phyloP scores from a whole-genome alignment of 2,113 vertebrate species.

The Pipa parva region DNA sequence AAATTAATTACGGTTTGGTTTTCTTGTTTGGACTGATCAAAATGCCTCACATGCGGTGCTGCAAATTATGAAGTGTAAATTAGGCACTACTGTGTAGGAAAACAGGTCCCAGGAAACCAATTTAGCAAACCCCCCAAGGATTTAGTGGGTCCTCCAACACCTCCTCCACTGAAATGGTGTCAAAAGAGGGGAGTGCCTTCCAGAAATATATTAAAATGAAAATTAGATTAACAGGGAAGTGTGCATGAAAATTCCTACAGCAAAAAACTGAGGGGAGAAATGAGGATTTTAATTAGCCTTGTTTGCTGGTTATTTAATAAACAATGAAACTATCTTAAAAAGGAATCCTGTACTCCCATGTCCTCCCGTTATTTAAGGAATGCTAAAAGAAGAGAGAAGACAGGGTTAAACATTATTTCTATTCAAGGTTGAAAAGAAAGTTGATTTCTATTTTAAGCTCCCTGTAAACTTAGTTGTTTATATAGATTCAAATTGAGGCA shows the following conservation, averaged over 20 bases:
- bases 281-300: conserved; percentile 40
- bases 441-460: background rate
- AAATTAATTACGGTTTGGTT: conserved; percentile 59
- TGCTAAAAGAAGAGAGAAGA: background rate
- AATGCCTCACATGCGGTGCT: conserved; percentile 51
- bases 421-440: background rate
- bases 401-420: background rate
- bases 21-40: conserved; percentile 52
- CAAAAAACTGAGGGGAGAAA: conserved; percentile 40
- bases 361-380: background rate
- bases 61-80: conserved; percentile 61
- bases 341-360: background rate
- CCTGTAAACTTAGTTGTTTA: background rate
- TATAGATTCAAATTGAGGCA: background rate
- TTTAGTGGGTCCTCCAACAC: conserved; percentile 50
- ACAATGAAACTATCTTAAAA: conserved; percentile 25
- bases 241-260: conserved; percentile 6
- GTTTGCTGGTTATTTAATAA: conserved; percentile 33
- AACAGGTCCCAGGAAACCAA: conserved; percentile 59
- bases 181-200: conserved; percentile 47
- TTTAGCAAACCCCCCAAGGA: conserved; percentile 53
- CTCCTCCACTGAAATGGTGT: conserved; percentile 46
- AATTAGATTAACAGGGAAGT: conserved; percentile 38
- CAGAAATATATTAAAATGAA: conserved; percentile 33
- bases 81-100: conserved; percentile 53